Base-by-base conservation (phyloP, 2,113 vertebrate species). In the Scomber colias region DNA sequence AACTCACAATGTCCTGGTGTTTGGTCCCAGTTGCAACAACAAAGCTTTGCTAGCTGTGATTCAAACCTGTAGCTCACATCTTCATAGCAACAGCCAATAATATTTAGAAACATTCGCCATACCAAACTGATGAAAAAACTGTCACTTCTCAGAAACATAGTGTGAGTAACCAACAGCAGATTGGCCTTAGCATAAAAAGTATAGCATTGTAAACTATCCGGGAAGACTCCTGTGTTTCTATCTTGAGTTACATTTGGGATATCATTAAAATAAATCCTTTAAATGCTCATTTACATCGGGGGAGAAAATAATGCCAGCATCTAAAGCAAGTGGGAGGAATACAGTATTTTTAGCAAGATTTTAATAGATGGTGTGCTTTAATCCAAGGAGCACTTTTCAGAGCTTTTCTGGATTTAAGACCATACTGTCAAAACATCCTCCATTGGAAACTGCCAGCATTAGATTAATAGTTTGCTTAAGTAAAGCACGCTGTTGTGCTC, bases 401-500 rank as follows among this genome's bases (percentile, higher is more conserved):
- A 71, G 57, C 46, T 57, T 74, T 67, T 53, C 64, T 69, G 71
- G 19, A n/a, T 51, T 65, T 53, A 57, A 76, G 46, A 44, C 73
- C 31, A 75, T n/a, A 60, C 65, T 51, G 66, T 46, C 46, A 69
- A 60, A 49, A 46, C 48, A 44, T 19, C 15, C 21, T 69, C 49
- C 16, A 24, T 8, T 78, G 55, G 60, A 84, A 82, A 67, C 59
- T 3, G 13, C 7, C 40, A 5, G 19, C 19, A 49, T 65, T 51
- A 63, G 75, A 82, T 73, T 55, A 71, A 76, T 76, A 65, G 67
- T 84, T 75, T 79, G 57, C 71, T 54, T 19, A 54, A 76, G 51
- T 55, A 54, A 75, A 68, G 31, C 59, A 49, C 57, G 73, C 21
- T 30, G 69, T 63, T 62, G 65, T 50, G 63, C 45, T 85, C 46